Base-by-base conservation (phyloP, 2,888 invertebrate species). In the Leptopterna dolabrata region DNA sequence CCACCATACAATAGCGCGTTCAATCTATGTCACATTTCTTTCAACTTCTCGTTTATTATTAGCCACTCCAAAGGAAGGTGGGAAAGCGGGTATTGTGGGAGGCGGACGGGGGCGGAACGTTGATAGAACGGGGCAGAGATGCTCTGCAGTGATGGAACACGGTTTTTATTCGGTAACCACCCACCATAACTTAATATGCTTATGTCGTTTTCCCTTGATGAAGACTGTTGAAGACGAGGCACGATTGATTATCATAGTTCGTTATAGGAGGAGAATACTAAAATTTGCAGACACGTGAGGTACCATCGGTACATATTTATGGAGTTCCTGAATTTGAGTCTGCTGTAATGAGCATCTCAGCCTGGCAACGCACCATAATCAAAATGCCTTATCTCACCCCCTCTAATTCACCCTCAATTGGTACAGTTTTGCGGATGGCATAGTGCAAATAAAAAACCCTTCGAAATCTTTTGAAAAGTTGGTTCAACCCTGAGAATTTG, bases 21-120 rank as follows among this genome's bases (percentile, higher is more conserved):
- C 73, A 73, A 73, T 73, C 73, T 73, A 73, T 73, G 73, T 73
- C 73, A 73, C 73, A 73, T 73, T 73, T 73, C 73, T 73, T 73
- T 73, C 73, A 73, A 41, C 73, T 73, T 73, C 73, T 73, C 73
- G 73, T 73, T 73, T 73, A 73, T 73, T 73, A 73, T 36, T 73
- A 73, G 73, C 73, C 73, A 30, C 73, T 73, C 73, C 36, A 6
- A 41, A 30, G 19, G 14, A 14, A 16, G 16, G 63, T 24, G 63
- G 24, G 13, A 63, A 24, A 63, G 3, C 24, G 11, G 63, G 63
- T 63, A 63, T 63, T 63, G 63, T 19, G 63, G 63, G 13, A n/a
- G 73, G 41, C 19, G 73, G 41, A 7, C 11, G 11, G 73, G 27
- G 36, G 19, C 36, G 73, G 73, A 41, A 73, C 73, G 73, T 73